Evolutionary conservation across 2,113 vertebrate species (phyloP).

Genomic region (Myocastor coypus): DNA sequence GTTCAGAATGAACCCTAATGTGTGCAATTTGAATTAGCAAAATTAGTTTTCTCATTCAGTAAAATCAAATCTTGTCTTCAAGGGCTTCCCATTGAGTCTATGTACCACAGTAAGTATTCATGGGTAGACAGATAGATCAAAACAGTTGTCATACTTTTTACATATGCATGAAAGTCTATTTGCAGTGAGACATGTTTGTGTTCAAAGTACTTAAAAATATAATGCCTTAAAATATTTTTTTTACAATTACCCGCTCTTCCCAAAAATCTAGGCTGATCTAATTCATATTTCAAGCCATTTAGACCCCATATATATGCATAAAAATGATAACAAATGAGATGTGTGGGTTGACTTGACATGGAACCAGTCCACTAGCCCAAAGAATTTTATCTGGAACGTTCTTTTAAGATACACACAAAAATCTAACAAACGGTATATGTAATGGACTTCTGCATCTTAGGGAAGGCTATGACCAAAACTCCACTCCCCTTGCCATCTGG

Average conservation of each 20-base stretch:
- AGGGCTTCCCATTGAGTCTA: slow-evolving; percentile 58
- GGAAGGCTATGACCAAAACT: background rate
- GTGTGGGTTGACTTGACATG: slow-evolving; percentile 4
- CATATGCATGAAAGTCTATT: slow-evolving; percentile 39
- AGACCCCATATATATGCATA: slow-evolving; percentile 19
- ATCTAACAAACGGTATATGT: background rate
- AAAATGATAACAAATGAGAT: slow-evolving; percentile 54
- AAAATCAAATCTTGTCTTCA: slow-evolving; percentile 67
- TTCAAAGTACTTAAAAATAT: slow-evolving; percentile 40
- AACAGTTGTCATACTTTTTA: slow-evolving; percentile 45
- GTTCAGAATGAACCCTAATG: slow-evolving; percentile 1
- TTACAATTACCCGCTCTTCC: background rate
- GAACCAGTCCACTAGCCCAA: slow-evolving; percentile 32
- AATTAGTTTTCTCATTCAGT: slow-evolving; percentile 20
- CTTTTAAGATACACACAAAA: background rate
- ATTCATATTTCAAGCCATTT: slow-evolving; percentile 36
- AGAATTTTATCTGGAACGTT: slow-evolving; percentile 31
- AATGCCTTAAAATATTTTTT: slow-evolving; percentile 45
- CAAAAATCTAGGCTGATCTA: slow-evolving; percentile 12
- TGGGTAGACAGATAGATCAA: slow-evolving; percentile 24
- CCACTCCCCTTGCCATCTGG: accelerated
- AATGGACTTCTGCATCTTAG: background rate
- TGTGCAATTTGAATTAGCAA: slow-evolving; percentile 52
- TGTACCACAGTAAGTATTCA: background rate
- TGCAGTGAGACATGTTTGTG: background rate